Evolutionary conservation across 2,888 invertebrate genomes (phyloP), one percentile per base, ranked within the genome.

Genomic region (Leptinotarsa rubiginosa): DNA sequence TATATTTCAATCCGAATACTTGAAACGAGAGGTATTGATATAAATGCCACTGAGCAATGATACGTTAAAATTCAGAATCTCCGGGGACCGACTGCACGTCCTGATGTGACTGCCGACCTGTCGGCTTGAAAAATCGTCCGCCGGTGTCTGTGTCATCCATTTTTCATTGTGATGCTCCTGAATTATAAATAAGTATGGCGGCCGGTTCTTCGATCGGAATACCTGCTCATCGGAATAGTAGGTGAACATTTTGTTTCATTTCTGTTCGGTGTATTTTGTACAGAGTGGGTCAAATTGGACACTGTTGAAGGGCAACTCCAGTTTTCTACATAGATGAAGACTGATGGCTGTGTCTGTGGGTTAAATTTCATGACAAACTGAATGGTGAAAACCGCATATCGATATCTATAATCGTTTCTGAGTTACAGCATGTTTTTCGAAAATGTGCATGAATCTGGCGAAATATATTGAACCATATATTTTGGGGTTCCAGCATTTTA

Each of bases 171-270:
- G 56, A 56, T 56, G 22, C 4, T 15, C 20, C 13, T 56, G 56
- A 56, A 22, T 56, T 56, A 56, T 56, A 56, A 56, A 56, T 56
- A 15, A 56, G 56, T 20, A 56, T 22, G 56, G 56, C 56, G 15
- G 25, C 20, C 15, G 15, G 22, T 15, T 20, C 7, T 2, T 56
- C 56, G 1, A 56, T 25, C 13, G 56, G 7, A 56, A 22, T 20
- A 56, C 22, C 18, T 56, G 56, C 22, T 56, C 1, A 56, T 22
- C 20, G 56, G 22, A 18, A 56, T 56, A 56, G 56, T 20, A 22
- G 1, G 22, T 25, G 56, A 22, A 3, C 4, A 15, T 56, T 56
- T 13, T 13, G 4, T 56, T 22, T 18, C 56, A 12, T 22, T 52
- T 18, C 25, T 7, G 22, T 25, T 56, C 13, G 4, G 13, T 52